Evolutionary conservation across 2,797 vertebrate genomes (phyloP).

Genomic region (Octomys mimax): DNA sequence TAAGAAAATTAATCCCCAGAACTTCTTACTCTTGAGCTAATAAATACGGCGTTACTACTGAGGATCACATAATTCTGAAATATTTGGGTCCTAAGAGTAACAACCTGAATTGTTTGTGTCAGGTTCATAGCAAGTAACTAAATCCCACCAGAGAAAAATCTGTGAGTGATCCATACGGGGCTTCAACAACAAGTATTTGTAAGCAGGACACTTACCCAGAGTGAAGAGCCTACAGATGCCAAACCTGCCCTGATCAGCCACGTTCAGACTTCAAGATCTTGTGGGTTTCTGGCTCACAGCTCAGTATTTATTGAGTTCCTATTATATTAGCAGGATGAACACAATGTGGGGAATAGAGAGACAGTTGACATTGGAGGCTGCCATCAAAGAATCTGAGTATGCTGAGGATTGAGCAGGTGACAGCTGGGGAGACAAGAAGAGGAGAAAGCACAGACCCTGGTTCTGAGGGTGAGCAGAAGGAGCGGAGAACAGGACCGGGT

Average conservation of each 20-base stretch:
- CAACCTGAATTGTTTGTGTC: background rate
- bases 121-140: constrained; percentile 24
- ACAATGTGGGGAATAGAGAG: background rate
- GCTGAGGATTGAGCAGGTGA: background rate
- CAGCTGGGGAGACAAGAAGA: background rate
- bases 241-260: background rate
- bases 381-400: background rate
- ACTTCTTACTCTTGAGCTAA: constrained; percentile 18
- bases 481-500: background rate
- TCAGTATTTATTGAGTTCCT: background rate
- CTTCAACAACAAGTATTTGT: background rate
- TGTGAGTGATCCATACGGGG: background rate
- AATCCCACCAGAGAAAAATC: constrained; percentile 11
- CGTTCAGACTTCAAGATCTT: background rate
- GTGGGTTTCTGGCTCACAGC: background rate
- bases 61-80: background rate
- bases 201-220: background rate
- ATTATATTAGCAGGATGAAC: background rate
- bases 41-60: background rate
- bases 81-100: background rate
- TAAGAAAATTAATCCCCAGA: background rate
- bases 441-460: background rate
- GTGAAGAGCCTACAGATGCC: background rate
- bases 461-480: background rate
- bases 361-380: background rate